Conservation (phyloP, 2,797 vertebrate genomes). For the Manis crassicaudata region DNA sequence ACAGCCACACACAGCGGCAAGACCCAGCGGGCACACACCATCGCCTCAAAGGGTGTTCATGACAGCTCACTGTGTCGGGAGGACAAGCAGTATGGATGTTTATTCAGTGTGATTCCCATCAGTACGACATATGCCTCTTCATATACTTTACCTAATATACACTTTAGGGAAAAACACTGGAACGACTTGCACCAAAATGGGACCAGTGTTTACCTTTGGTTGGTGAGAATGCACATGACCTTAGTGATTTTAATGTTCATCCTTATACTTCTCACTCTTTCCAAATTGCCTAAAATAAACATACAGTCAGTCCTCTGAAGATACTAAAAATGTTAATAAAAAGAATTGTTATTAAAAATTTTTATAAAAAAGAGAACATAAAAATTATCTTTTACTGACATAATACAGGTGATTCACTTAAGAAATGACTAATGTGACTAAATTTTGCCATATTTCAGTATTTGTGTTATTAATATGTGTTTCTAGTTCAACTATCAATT, state of each 20-base stretch:
- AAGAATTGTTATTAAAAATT: background rate
- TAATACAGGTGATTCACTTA: background rate
- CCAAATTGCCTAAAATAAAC: background rate
- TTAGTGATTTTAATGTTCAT: conserved; percentile 1
- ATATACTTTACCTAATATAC: background rate
- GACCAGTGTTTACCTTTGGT: background rate
- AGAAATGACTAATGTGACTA: background rate
- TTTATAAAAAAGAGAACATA: background rate
- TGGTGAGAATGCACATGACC: background rate
- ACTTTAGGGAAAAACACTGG: background rate
- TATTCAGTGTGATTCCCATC: background rate
- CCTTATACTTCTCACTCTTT: background rate
- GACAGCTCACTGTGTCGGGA: background rate
- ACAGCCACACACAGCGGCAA: background rate
- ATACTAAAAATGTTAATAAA: background rate
- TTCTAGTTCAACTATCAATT: background rate
- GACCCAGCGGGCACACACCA: background rate
- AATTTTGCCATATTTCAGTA: background rate
- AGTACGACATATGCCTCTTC: background rate
- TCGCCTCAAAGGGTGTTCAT: background rate
- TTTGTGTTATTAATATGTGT: background rate
- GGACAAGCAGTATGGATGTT: background rate
- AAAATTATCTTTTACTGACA: background rate
- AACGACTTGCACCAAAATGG: background rate
- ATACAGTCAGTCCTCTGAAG: background rate